Evolutionary conservation across 2,888 invertebrate species (phyloP), one percentile per base, ranked within the genome.

Genomic region (Caenorhabditis parvicauda): DNA sequence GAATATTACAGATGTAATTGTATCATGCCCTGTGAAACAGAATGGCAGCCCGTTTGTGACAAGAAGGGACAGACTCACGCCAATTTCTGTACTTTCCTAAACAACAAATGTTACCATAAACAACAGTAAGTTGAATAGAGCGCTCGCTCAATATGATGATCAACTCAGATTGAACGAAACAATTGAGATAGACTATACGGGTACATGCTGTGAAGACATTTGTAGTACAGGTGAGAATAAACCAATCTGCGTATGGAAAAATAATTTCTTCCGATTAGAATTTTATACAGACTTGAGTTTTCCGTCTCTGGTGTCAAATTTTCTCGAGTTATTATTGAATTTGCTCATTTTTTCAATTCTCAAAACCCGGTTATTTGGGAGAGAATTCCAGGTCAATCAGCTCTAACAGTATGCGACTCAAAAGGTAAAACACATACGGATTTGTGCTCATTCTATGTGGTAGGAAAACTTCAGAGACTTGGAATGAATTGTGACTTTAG

Each of bases 11-110:
- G 63, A 39, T 69, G 69, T 32, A 44, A 50, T 3, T 70, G 70
- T 27, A 55, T 67, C 2, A 51, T 57, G 21, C 66, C 63, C 7
- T 70, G 70, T 51, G 57, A 60, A 25, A 48, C 49, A 6, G 61
- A 65, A 43, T 69, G 67, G 66, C 55, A 65, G 38, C 72, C 72
- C 43, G 67, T 72, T 9, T 72, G 72, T 42, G 72, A 72, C 14
- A 66, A 61, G 22, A 66, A 65, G 14, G 72, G 72, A 12, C 55
- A 54, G 35, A 72, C 72, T 22, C 70, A 72, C 54, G 60, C 69
- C 2, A 72, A 67, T 35, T 59, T 59, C 28, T 72, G 72, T 48
- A 59, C 67, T 6, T 72, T 72, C 28, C 42, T 64, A 21, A 72
- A 72, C 28, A 59, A 64, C 3, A 62, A 64, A 25, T 72, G 72